These are phyloP conservation scores for Lasiommata megera DNA, from an alignment of 2,888 invertebrate species.

Conservation along the genomic window DNA sequence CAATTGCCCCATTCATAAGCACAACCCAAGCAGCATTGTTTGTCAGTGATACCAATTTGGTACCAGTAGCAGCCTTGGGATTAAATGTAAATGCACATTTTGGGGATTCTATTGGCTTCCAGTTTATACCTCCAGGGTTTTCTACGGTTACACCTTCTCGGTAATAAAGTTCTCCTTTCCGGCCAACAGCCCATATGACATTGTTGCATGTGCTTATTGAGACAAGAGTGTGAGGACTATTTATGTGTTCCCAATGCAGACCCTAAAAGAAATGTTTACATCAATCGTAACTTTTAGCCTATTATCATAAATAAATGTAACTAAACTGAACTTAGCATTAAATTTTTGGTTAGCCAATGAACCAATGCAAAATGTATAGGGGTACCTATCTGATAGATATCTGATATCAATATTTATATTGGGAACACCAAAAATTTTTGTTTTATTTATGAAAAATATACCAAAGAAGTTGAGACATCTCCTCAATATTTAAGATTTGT, in stretches of 20 bases:
- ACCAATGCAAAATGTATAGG: too few relatives aligned
- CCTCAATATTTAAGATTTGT: too few relatives aligned
- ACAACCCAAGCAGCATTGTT: slow-evolving; percentile 89
- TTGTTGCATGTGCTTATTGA: slow-evolving; percentile 87
- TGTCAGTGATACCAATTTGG: slow-evolving; percentile 89
- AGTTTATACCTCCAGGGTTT: slow-evolving; percentile 85
- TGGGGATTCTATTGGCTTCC: slow-evolving; percentile 89
- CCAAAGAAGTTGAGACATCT: too few relatives aligned
- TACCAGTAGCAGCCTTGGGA: slow-evolving; percentile 60
- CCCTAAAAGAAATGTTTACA: slow-evolving; percentile 76
- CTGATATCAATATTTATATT: too few relatives aligned
- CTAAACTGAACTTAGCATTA: too few relatives aligned
- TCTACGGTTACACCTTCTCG: slow-evolving; percentile 87
- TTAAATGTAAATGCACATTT: slow-evolving; percentile 54
- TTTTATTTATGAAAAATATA: too few relatives aligned
- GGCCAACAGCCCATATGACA: slow-evolving; percentile 91
- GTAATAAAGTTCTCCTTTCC: slow-evolving; percentile 92
- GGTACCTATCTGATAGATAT: too few relatives aligned
- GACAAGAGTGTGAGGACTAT: slow-evolving; percentile 89
- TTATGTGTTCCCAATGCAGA: slow-evolving; percentile 88
- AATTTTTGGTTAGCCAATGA: too few relatives aligned
- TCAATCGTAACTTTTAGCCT: background rate
- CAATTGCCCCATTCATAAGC: slow-evolving; percentile 86
- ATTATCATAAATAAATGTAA: background rate
- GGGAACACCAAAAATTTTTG: too few relatives aligned